Evolutionary conservation across 2,797 vertebrate genomes (phyloP), one percentile per base, ranked within the genome.

Genomic region (Chromis chromis): DNA sequence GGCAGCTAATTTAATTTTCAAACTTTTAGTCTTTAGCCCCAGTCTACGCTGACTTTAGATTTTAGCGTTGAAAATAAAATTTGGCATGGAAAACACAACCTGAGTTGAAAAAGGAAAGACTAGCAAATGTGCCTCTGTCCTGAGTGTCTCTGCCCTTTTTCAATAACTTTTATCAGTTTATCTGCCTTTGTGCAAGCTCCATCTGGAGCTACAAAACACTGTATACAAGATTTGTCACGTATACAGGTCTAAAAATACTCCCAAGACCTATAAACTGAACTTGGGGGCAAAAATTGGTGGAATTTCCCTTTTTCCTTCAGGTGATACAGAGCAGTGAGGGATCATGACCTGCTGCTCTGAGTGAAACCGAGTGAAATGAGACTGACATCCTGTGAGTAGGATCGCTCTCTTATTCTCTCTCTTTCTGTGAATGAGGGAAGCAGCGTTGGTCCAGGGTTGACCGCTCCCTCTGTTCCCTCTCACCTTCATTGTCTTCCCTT

Each of bases 401-500:
- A 7, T 39, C 19, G 2, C 44, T 46, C 6, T 48, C 46, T 48
- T 48, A 46, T 16, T 49, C 11, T 48, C 17, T 73, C 65, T 57
- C 39, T 49, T 27, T 62, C 46, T 75, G 40, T 65, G 65, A 61
- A 42, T 64, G 39, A 71, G 40, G 7, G 33, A 70, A 67, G 50
- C 9, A 1, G n/a, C 78, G 70, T 28, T 8, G 2, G 55, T 28
- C 33, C 61, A 81, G 64, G 76, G 78, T 77, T 70, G 78, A 82
- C 66, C 12, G 65, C 74, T 78, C 72, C 73, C 55, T 87, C 70
- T 57, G 19, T 82, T 69, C 65, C 36, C 40, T 58, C 39, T 69
- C 77, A 69, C 72, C 73, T 67, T 77, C 75, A 79, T 81, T 77
- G 81, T 80, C 73, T 66, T 67, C 48, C 70, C n/a, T 79, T 82